Conservation (phyloP, 1,140 invertebrate genomes). For the Drosophila nigromelanica region DNA sequence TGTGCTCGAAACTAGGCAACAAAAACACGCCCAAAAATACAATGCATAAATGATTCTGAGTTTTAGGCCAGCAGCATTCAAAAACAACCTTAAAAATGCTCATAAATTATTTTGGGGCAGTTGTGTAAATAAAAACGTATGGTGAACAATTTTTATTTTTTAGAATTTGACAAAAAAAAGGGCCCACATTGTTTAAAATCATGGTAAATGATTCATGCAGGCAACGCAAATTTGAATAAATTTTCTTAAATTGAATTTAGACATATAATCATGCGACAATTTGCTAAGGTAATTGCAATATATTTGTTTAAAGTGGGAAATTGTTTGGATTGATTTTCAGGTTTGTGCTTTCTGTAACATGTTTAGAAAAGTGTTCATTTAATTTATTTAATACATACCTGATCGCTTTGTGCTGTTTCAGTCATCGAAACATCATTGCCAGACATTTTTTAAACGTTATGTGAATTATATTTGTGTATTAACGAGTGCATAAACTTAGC, state of each 20-base stretch:
- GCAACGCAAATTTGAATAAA: constrained; percentile 28
- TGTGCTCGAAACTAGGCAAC: constrained; percentile 6
- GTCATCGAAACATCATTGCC: constrained; percentile 72
- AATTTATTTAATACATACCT: constrained; percentile 53
- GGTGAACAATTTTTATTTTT: neutral
- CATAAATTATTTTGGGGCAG: constrained; percentile 54
- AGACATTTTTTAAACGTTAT: constrained; percentile 61
- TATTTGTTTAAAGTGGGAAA: neutral
- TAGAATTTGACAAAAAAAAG: too few species aligned
- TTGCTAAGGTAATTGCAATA: constrained; percentile 20
- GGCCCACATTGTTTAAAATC: neutral
- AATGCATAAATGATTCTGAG: constrained; percentile 56
- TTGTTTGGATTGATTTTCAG: neutral
- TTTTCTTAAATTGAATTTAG: neutral
- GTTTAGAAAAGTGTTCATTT: neutral
- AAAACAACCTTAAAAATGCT: constrained; percentile 44
- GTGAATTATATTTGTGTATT: constrained; percentile 23
- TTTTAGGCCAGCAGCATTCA: constrained; percentile 28
- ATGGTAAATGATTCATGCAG: constrained; percentile 34
- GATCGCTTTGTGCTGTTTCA: constrained; percentile 77
- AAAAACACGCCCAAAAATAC: constrained; percentile 28
- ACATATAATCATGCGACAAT: constrained; percentile 27
- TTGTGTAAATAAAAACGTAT: neutral
- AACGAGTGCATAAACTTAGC: constrained; percentile 49
- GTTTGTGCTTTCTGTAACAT: neutral